Base-by-base conservation (phyloP, 37 sponge, comb jelly and placozoan genomes). In the Agelas oroides region DNA sequence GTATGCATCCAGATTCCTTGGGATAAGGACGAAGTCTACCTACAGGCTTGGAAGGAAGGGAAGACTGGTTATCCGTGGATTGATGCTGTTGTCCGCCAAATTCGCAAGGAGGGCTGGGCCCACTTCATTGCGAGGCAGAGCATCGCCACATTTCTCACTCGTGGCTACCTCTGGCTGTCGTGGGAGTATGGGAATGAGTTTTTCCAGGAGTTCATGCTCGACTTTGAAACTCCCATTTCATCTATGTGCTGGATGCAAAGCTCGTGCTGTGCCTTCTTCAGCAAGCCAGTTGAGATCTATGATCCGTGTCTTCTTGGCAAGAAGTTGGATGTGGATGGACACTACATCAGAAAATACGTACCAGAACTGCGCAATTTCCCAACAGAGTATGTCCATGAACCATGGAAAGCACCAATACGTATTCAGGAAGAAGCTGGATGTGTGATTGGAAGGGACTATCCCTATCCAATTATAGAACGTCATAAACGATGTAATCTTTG, bases 61-160 rank as follows among this genome's bases (percentile, higher is more conserved):
- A 34, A 69, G 32, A 97, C 97, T 46, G 97, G 97, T 3, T 97
- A 84, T 36, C 97, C 97, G 0, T 92, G 88, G 84, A 92, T 97
- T 54, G 97, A 97, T 92, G 97, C 97, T 24, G 77, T 90, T 40
- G 87, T 97, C 46, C 73, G 81, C 28, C 97, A 97, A 82, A 59
- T 83, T 27, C 76, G 84, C 1, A 81, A 75, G 35, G 95, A 92
- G 59, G 97, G 97, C 2, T 94, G 87, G 88, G 89, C 90, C 28
- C 95, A 92, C 37, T 89, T 91, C 76, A 53, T 89, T 13, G 91
- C 88, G 20, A 79, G 94, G 14, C 88, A 90, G 63, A 77, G 86
- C 28, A 81, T 94, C 5, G 94, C 97, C n/a, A 84, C 88, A n/a
- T 97, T 94, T 55, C 87, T 97, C 57, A 97, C 95, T 36, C 84